These are phyloP conservation scores for Columba guinea DNA, from an alignment of 2,797 vertebrate genomes.

Conservation along the genomic window DNA sequence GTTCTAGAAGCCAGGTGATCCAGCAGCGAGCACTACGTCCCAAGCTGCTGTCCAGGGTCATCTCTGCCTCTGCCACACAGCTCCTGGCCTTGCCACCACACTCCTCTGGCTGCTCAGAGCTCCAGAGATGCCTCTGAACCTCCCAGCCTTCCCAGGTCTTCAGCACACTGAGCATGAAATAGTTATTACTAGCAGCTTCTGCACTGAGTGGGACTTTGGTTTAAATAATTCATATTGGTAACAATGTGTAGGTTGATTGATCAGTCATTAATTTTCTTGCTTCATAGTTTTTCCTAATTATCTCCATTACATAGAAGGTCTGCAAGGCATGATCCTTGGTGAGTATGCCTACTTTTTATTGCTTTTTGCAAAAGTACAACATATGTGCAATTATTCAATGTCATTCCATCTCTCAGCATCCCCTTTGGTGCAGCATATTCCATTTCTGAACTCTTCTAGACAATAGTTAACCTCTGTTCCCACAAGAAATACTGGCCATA, in stretches of 20 bases:
- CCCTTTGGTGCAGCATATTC: background rate
- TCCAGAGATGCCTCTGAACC: background rate
- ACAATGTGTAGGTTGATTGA: conserved; percentile 18
- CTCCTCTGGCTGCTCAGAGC: background rate
- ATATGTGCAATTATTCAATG: conserved; percentile 1
- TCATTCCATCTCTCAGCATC: background rate
- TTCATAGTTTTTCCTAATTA: background rate
- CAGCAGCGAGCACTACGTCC: fast-evolving
- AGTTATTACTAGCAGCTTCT: background rate
- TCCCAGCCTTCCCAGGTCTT: background rate
- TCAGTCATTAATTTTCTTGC: conserved; percentile 22
- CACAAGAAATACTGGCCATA: background rate
- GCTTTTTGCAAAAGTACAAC: background rate
- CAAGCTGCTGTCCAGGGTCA: background rate
- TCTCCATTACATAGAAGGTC: background rate
- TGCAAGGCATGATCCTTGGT: background rate
- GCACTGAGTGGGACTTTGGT: background rate
- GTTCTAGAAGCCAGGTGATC: background rate
- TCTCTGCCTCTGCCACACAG: background rate
- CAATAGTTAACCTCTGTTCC: background rate
- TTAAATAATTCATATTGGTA: conserved; percentile 34
- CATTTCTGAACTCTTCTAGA: background rate
- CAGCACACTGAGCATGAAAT: background rate
- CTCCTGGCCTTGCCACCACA: fast-evolving
- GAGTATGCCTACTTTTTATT: background rate